Conservation (phyloP, 2,113 vertebrate species). For the Onychorhynchus coronatus region DNA sequence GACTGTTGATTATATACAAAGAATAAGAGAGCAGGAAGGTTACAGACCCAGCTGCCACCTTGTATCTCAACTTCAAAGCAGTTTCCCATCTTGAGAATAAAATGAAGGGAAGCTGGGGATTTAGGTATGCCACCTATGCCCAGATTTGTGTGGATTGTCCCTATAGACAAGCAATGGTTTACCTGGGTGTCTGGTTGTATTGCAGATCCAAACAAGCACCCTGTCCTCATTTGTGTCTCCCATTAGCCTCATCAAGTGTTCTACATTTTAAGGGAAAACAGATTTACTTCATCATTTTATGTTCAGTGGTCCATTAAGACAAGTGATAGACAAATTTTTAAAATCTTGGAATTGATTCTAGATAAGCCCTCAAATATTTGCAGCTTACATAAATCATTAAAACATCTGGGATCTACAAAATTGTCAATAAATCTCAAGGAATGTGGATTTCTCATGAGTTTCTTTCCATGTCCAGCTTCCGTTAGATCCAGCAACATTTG, state of each 20-base stretch:
- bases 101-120: not conserved
- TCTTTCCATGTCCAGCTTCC: constrained; percentile 10
- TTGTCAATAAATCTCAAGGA: not conserved
- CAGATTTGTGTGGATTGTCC: not conserved
- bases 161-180: not conserved
- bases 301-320: not conserved
- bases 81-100: not conserved
- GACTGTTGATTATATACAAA: not conserved
- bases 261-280: not conserved
- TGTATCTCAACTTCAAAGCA: not conserved
- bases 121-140: not conserved
- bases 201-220: not conserved
- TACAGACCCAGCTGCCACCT: not conserved
- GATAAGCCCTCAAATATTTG: not conserved
- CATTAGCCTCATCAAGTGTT: not conserved
- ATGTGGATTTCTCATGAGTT: constrained; percentile 1
- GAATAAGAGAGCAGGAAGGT: not conserved
- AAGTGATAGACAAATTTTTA: not conserved
- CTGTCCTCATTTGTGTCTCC: not conserved
- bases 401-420: constrained; percentile 8
- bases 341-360: not conserved
- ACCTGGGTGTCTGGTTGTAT: not conserved
- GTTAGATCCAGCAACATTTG: constrained; percentile 17
- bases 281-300: not conserved
- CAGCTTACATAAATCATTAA: not conserved